Percentiles rank a stretch among this genome's conserved stretches.
phyloP scores from a whole-genome alignment of 2,888 invertebrate genomes.

The Seira sanloemensis region DNA sequence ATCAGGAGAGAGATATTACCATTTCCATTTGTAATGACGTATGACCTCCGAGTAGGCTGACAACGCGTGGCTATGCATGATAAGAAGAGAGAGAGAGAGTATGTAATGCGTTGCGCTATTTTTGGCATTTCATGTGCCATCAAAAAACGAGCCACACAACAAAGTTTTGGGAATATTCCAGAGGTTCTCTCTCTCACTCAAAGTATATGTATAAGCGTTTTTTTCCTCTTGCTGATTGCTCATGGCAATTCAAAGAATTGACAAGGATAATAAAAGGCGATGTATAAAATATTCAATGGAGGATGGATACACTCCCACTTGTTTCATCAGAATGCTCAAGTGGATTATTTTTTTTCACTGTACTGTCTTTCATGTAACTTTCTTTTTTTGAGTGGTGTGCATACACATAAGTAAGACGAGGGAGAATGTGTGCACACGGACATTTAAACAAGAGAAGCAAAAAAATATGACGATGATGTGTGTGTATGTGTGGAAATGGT shows the following conservation, averaged over 20 bases:
- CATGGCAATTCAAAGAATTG: neutral
- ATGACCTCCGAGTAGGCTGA: slow-evolving; percentile 4
- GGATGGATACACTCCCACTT: too few species aligned
- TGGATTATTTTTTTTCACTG: too few species aligned
- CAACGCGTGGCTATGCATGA: neutral
- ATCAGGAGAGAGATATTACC: neutral
- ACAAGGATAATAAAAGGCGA: neutral
- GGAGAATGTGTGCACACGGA: too few species aligned
- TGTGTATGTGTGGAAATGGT: neutral
- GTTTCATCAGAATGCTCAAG: too few species aligned
- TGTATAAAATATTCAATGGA: too few species aligned
- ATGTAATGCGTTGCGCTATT: neutral
- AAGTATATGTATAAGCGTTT: too few species aligned
- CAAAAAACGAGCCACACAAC: neutral
- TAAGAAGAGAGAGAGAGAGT: neutral
- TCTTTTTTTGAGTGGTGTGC: too few species aligned
- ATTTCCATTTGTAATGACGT: neutral
- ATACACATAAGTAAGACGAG: too few species aligned
- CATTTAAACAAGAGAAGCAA: too few species aligned
- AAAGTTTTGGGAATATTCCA: neutral
- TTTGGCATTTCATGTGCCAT: neutral
- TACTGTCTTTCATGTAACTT: too few species aligned
- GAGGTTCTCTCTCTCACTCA: neutral
- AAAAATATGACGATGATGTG: too few species aligned
- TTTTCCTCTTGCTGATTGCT: neutral